Conservation (phyloP, 2,888 invertebrate genomes). For the Oscheius myriophilus region DNA sequence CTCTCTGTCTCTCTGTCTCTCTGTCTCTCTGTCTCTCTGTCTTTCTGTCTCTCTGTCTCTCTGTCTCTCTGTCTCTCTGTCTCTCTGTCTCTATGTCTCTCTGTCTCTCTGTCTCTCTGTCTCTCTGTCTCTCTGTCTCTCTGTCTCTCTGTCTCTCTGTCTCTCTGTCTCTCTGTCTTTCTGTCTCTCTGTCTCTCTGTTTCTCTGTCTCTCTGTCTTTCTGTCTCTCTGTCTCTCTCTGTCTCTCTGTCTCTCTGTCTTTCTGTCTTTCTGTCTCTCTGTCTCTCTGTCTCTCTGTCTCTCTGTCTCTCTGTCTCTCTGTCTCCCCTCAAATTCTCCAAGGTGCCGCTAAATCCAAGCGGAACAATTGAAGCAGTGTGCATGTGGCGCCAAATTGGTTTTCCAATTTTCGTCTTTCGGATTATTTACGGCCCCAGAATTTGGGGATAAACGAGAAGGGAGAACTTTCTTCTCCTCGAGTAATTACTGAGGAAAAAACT, state of each 20-base stretch:
- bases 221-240: constrained; percentile 10
- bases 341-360: neutral
- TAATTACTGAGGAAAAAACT: neutral
- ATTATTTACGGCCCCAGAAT: no score
- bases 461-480: neutral
- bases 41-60: constrained; percentile 1
- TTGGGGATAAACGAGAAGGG: no score
- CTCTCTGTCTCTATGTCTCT: constrained; percentile 3
- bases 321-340: neutral
- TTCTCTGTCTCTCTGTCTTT: neutral
- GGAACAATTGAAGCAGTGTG: no score
- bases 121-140: constrained; percentile 10
- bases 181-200: constrained; percentile 5
- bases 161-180: constrained; percentile 5
- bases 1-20: constrained; percentile 7
- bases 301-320: constrained; percentile 4
- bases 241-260: constrained; percentile 3
- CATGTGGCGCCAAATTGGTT: no score
- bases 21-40: constrained; percentile 5
- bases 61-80: constrained; percentile 9
- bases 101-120: neutral
- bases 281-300: constrained; percentile 3
- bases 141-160: constrained; percentile 1
- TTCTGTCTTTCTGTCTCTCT: constrained; percentile 3
- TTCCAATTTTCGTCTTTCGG: no score